Conservation (phyloP, 1,140 invertebrate species). For the Drosophila melanica region DNA sequence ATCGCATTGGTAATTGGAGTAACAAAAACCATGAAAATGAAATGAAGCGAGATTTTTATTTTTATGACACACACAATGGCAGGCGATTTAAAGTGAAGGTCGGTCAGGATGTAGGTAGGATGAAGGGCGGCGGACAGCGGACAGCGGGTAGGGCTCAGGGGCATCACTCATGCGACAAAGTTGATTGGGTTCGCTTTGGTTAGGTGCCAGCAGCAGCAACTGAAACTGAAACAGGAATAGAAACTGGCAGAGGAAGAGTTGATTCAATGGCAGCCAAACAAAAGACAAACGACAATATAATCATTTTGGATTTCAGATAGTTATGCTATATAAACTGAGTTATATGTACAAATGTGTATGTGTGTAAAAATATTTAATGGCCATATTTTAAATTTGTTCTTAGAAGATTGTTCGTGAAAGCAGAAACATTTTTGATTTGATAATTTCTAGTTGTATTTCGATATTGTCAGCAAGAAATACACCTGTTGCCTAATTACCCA, state of each 20-base stretch:
- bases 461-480: no score
- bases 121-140: neutral
- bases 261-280: slow-evolving; percentile 29
- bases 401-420: neutral
- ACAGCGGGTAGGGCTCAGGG: slow-evolving; percentile 7
- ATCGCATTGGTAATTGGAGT: slow-evolving; percentile 55
- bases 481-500: no score
- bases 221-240: neutral
- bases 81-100: slow-evolving; percentile 58
- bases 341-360: slow-evolving; percentile 1
- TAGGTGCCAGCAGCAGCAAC: slow-evolving; percentile 3
- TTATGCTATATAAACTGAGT: slow-evolving; percentile 8
- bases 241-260: neutral
- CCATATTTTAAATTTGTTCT: slow-evolving; percentile 15
- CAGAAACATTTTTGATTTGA: no score
- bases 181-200: slow-evolving; percentile 23
- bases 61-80: slow-evolving; percentile 50
- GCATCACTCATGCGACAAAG: slow-evolving; percentile 14
- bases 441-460: no score
- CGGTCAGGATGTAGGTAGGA: slow-evolving; percentile 30
- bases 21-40: slow-evolving; percentile 55
- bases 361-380: slow-evolving; percentile 37
- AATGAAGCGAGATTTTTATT: slow-evolving; percentile 60
- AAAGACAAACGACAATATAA: slow-evolving; percentile 23
- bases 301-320: slow-evolving; percentile 3